Conservation (phyloP, 1,140 invertebrate genomes). For the Eueides isabella region DNA sequence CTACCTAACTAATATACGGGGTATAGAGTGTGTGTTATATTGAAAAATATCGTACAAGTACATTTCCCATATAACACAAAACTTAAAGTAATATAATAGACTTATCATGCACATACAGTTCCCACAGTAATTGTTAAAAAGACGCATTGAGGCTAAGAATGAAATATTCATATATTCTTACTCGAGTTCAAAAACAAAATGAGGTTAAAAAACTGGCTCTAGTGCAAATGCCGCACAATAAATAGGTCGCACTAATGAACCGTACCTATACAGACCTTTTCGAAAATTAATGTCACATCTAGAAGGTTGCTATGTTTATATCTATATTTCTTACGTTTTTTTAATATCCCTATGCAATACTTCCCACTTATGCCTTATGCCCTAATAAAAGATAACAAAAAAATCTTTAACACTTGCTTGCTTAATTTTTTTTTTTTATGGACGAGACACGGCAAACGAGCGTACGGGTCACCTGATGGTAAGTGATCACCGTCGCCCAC, state of each 20-base stretch:
- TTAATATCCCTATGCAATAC: too few relatives aligned
- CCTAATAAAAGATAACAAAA: too few relatives aligned
- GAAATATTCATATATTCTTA: conserved; percentile 8
- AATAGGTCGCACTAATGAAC: conserved; percentile 39
- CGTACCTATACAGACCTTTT: conserved; percentile 27
- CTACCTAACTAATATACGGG: too few relatives aligned
- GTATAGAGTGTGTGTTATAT: too few relatives aligned
- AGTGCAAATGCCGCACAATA: conserved; percentile 16
- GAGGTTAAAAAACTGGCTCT: not conserved
- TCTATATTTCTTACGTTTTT: too few relatives aligned
- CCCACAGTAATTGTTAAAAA: not conserved
- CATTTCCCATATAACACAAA: not conserved
- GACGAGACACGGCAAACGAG: too few relatives aligned
- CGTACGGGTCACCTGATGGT: too few relatives aligned
- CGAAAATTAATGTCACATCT: not conserved
- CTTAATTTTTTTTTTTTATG: too few relatives aligned
- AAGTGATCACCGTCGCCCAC: too few relatives aligned
- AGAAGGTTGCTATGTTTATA: not conserved
- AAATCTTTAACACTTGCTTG: too few relatives aligned
- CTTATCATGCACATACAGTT: not conserved
- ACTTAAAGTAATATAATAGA: not conserved
- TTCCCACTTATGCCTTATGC: too few relatives aligned
- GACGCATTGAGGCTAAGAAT: not conserved
- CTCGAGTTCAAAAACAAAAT: not conserved
- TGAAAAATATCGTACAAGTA: too few relatives aligned